These are phyloP conservation scores for Spodoptera exigua DNA, from an alignment of 2,888 invertebrate species.

Conservation along the genomic window DNA sequence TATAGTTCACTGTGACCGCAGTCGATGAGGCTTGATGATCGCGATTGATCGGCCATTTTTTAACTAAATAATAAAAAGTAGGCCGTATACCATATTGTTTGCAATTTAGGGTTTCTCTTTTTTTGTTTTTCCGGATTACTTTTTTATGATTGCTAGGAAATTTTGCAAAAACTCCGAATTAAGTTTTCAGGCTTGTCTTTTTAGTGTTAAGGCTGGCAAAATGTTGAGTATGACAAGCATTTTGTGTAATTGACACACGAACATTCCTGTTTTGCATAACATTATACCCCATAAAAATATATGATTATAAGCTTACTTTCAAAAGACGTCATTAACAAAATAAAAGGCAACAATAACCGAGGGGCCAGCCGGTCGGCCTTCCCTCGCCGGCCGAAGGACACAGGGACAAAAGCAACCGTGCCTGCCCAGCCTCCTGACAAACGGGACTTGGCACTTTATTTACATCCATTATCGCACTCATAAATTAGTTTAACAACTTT, in stretches of 20 bases:
- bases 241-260: not conserved
- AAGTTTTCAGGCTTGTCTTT: too few relatives aligned
- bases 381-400: slow-evolving; percentile 75
- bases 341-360: slow-evolving; percentile 59
- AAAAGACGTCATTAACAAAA: slow-evolving; percentile 59
- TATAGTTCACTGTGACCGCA: slow-evolving; percentile 84
- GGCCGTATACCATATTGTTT: slow-evolving; percentile 77
- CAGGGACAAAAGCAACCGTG: slow-evolving; percentile 76
- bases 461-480: slow-evolving; percentile 68
- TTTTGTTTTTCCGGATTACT: slow-evolving; percentile 79
- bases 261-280: slow-evolving; percentile 1
- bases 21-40: slow-evolving; percentile 76
- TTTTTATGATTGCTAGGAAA: slow-evolving; percentile 10
- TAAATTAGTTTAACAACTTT: slow-evolving; percentile 77
- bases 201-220: too few relatives aligned
- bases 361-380: slow-evolving; percentile 75
- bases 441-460: slow-evolving; percentile 73
- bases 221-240: too few relatives aligned
- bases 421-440: slow-evolving; percentile 68
- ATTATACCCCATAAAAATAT: slow-evolving; percentile 13
- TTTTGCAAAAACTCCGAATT: not conserved
- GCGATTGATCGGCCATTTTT: slow-evolving; percentile 80
- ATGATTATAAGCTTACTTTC: slow-evolving; percentile 34
- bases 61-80: slow-evolving; percentile 67
- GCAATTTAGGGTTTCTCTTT: slow-evolving; percentile 80